These are phyloP conservation scores for Ptyas mucosa DNA, from an alignment of 2,113 vertebrate species.

Conservation along the genomic window DNA sequence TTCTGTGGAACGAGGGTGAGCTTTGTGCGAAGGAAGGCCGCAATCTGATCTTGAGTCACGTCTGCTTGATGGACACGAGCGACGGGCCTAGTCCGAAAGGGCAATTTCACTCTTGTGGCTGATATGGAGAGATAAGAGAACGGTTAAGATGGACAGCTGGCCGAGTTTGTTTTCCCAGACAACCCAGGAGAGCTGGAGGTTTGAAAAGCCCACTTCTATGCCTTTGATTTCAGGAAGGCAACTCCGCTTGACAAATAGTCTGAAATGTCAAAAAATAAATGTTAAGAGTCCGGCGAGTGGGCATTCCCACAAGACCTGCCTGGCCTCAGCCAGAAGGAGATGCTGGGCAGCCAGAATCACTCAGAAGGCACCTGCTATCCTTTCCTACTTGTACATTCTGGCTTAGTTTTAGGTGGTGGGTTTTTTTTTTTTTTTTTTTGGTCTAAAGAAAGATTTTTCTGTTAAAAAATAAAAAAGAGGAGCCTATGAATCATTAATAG, in stretches of 20 bases:
- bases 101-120: not conserved
- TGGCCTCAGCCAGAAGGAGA: conserved; percentile 27
- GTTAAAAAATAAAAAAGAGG: conserved; percentile 38
- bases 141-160: not conserved
- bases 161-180: not conserved
- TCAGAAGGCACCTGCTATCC: conserved; percentile 24
- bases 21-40: not conserved
- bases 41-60: not conserved
- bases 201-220: conserved; percentile 37
- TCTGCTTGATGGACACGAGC: not conserved
- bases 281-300: conserved; percentile 24
- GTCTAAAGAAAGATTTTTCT: conserved; percentile 46
- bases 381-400: conserved; percentile 55
- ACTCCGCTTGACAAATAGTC: conserved; percentile 58
- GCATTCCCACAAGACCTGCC: conserved; percentile 44
- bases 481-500: conserved; percentile 70
- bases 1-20: not conserved
- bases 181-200: conserved; percentile 27
- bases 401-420: conserved; percentile 58
- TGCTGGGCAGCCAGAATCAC: conserved; percentile 23
- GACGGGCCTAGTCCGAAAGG: not conserved
- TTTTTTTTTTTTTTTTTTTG: conserved; percentile 9
- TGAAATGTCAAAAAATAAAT: conserved; percentile 63
- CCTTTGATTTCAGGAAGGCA: conserved; percentile 52
- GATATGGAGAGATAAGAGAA: not conserved